Base-by-base conservation (phyloP, 1,140 invertebrate species). In the Mactra quadrangularis region DNA sequence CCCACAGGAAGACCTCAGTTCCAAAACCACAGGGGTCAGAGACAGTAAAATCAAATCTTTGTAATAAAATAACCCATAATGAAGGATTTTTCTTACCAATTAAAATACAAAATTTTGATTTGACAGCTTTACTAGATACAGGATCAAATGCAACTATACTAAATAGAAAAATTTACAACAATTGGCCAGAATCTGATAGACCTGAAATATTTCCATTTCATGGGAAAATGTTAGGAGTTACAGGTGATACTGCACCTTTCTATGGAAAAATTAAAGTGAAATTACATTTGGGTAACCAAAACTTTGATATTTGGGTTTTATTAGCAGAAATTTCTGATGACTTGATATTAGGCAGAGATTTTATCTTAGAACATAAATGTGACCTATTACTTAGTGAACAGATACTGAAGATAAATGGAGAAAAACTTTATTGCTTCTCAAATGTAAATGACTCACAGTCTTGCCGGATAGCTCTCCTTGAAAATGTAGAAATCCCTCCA, bases 401-500 rank as follows among this genome's bases (percentile, higher is more conserved):
- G 3, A 72, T 35, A 13, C n/a, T 72, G 6, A 55, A 38, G 11
- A 29, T 55, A 22, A 72, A 72, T 52, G 47, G 52, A 13, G 22
- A 55, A 55, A 38, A 33, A 7, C 4, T 70, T 25, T 55, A 55
- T 13, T 72, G 70, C 31, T 52, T 52, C 55, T 15, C 52, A 72
- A 17, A 52, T 72, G 70, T 55, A 35, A 22, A 17, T n/a, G 11
- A 72, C 29, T 3, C 35, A 9, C 47, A 55, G 13, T 13, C 15
- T 17, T 55, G 52, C 50, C 13, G 33, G 17, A 35, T 29, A 19
- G 45, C 29, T 7, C n/a, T 35, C 4, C 33, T 19, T 19, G 52
- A 72, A 53, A 27, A 72, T 38, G 35, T 53, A 53, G 70, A 72
- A 52, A 52, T 72, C 33, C 70, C 70, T 15, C 70, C 70, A 33